phyloP scores from a whole-genome alignment of 2,113 vertebrate species.

The Cathartes aura region DNA sequence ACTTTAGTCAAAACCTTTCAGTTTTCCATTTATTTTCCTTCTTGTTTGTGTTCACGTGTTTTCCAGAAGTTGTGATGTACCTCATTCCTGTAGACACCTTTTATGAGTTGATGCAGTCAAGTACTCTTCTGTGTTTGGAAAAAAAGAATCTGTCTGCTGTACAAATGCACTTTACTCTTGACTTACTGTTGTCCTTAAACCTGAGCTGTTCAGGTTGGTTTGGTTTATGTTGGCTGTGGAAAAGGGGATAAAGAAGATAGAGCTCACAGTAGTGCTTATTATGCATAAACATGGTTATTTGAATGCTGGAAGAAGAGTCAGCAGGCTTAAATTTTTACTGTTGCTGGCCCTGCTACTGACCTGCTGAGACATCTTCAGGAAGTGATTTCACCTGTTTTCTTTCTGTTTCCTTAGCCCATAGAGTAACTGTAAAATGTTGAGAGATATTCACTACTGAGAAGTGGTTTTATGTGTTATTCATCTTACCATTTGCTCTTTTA shows the following conservation, averaged over 20 bases:
- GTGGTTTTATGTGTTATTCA: neutral
- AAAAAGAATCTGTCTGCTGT: neutral
- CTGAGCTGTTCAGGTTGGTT: neutral
- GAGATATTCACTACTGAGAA: neutral
- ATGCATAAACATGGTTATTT: neutral
- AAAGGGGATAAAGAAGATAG: neutral
- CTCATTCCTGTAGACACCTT: neutral
- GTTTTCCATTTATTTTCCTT: neutral
- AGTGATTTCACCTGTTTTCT: neutral
- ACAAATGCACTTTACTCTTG: neutral
- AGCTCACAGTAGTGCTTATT: neutral
- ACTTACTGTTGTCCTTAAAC: neutral
- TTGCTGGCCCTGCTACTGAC: neutral
- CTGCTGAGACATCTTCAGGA: neutral
- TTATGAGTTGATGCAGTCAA: neutral
- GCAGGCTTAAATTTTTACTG: neutral
- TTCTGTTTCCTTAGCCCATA: neutral
- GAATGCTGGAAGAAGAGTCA: neutral
- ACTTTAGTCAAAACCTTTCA: neutral
- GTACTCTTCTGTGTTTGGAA: neutral
- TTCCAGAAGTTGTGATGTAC: neutral
- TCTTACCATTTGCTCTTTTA: neutral
- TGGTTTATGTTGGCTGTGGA: neutral
- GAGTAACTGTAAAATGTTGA: neutral
- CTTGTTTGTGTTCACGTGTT: neutral